Base-by-base conservation (phyloP, 2,888 invertebrate genomes). In the Drosophila ustulata region DNA sequence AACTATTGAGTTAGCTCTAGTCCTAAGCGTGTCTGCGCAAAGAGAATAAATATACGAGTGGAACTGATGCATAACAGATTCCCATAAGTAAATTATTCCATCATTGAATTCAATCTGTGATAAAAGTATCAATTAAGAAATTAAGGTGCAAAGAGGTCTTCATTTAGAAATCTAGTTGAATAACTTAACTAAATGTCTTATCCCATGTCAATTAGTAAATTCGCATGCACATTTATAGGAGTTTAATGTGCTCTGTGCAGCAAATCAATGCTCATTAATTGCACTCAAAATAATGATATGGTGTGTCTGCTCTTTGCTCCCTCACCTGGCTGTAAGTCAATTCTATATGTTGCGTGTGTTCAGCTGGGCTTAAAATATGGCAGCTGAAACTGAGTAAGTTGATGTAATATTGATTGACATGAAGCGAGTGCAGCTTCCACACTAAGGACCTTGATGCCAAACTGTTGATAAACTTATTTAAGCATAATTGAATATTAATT, bases 401-500 rank as follows among this genome's bases (percentile, higher is more conserved):
- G 32, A 8, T 34, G 32, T 30, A 34, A 57, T 52, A 62, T 71
- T 49, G 63, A 76, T 80, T 62, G 34, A 50, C n/a, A 56, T 51
- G 43, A 37, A 50, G 39, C 26, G 55, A 30, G 37, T 52, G 46
- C 37, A 52, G 43, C 50, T n/a, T 28, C 13, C 30, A 39, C 45
- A 50, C 34, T 37, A n/a, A n/a, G 37, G 37, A 37, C 5, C 13
- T 39, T 13, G n/a, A 11, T 26, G 53, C 39, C 37, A 59, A 52
- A 65, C 59, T 74, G 59, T 41, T 56, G 49, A 47, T 61, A 65
- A 85, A 71, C 52, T 71, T 55, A 66, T 69, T 76, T 69, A 41
- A 43, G 62, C 66, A 68, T 81, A 87, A 89, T 89, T 84, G 77
- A 81, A 84, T 79, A 89, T 84, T 84, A 87, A 84, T 82, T 71